Base-by-base conservation (phyloP, 2,797 vertebrate genomes). In the Tokudaia tokunoshimensis region DNA sequence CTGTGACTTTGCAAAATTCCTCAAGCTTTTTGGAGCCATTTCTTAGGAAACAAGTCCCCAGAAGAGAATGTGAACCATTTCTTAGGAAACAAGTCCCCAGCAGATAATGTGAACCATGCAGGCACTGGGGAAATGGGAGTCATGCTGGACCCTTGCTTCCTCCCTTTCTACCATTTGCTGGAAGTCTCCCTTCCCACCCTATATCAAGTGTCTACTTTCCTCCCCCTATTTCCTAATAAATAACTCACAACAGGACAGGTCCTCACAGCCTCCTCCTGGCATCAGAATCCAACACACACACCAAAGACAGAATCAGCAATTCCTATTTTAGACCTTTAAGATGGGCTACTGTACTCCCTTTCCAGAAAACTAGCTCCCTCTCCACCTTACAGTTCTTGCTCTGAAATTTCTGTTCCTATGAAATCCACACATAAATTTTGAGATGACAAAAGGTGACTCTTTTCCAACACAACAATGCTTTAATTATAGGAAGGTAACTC, bases 21-120 rank as follows among this genome's bases (percentile, higher is more conserved):
- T 96, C 50, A 92, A 91, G 55, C 82, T 94, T 86, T 96, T 14
- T 52, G 70, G 41, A 96, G 88, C 5, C 41, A 85, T 63, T 34
- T 57, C 94, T 96, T 47, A 76, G 8, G 63, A 94, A 94, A 92
- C n/a, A 31, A 94, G 24, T 93, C 61, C 44, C 70, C 89, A 78
- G 83, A 79, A 93, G 15, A 97, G 83, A 72, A 67, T 1, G 22
- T 78, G 55, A 85, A 67, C 61, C 74, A 55, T 3, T 34, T 57
- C 94, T 96, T 47, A 76, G 8, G 63, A 94, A 94, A 92, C n/a
- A 31, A 94, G 24, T 93, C 61, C 44, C 70, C 89, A 78, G 83
- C 82, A 93, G 15, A 97, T 80, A 72, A 67, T 1, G 22, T 78
- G 55, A 85, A 67, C 61, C 74, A 55, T 3, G n/a, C 50, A 65